These are phyloP conservation scores for Andrena bicolor DNA, from an alignment of 2,888 invertebrate genomes.

Conservation along the genomic window DNA sequence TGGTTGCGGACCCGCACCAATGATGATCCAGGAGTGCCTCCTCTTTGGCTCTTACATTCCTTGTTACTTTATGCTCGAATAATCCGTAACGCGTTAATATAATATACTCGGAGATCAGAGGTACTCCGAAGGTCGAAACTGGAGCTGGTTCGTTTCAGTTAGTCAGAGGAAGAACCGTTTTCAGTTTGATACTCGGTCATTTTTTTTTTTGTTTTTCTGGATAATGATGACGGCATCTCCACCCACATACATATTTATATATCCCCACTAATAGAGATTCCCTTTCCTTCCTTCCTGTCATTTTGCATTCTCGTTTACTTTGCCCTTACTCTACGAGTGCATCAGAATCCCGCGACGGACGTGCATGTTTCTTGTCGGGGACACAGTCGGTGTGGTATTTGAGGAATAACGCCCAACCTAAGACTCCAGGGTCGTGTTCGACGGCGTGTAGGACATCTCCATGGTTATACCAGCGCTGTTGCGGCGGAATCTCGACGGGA, in stretches of 20 bases:
- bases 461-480: conserved; percentile 91
- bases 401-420: conserved; percentile 57
- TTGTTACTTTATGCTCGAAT: not conserved
- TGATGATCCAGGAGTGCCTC: conserved; percentile 37
- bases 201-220: not conserved
- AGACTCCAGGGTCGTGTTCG: conserved; percentile 69
- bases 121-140: conserved; percentile 12
- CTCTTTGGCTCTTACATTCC: not conserved
- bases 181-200: conserved; percentile 1
- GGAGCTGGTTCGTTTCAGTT: conserved; percentile 17
- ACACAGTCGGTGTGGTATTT: conserved; percentile 45
- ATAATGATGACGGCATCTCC: not conserved
- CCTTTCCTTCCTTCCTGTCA: not conserved
- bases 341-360: conserved; percentile 49
- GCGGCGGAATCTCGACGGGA: conserved; percentile 81
- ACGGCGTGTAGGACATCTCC: conserved; percentile 90
- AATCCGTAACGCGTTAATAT: not conserved
- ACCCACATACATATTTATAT: conserved; percentile 1
- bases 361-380: conserved; percentile 29
- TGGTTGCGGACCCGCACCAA: conserved; percentile 35
- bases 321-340: conserved; percentile 59
- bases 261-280: conserved; percentile 12
- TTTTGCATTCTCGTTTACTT: conserved; percentile 31
- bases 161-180: conserved; percentile 25
- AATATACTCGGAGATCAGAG: conserved; percentile 11